Conservation (phyloP, 2,797 vertebrate species). For the Bradypodion pumilum region DNA sequence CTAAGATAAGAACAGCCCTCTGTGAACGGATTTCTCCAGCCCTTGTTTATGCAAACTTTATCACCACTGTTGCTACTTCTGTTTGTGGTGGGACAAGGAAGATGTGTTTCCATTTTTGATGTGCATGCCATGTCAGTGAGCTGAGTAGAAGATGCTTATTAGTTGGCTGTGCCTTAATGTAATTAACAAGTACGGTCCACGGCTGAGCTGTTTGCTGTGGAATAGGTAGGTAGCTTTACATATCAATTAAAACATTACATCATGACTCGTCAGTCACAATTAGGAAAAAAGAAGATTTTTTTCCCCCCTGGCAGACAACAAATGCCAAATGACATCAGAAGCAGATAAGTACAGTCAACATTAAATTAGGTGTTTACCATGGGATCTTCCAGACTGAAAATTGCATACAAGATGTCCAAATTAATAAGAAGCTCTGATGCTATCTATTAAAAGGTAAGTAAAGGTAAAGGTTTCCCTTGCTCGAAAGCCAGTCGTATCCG, state of each 20-base stretch:
- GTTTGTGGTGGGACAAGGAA: constrained; percentile 28
- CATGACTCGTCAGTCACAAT: constrained; percentile 37
- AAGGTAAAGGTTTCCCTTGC: no score
- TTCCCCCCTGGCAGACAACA: background rate
- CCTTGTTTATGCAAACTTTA: constrained; percentile 15
- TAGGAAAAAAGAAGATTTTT: constrained; percentile 25
- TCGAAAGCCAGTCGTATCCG: no score
- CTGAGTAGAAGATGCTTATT: constrained; percentile 34
- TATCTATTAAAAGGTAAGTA: background rate
- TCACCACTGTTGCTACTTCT: constrained; percentile 14
- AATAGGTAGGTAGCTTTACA: constrained; percentile 15
- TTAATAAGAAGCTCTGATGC: background rate
- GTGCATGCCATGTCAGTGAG: constrained; percentile 52
- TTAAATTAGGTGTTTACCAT: background rate
- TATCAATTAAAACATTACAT: constrained; percentile 40
- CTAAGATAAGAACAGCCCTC: background rate
- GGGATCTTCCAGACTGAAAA: constrained; percentile 27
- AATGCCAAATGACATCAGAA: constrained; percentile 14
- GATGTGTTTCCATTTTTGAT: constrained; percentile 4
- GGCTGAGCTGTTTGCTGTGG: constrained; percentile 28
- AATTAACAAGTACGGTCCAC: constrained; percentile 46
- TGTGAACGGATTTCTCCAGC: constrained; percentile 27
- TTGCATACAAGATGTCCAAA: constrained; percentile 20
- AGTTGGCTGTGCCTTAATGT: constrained; percentile 44
- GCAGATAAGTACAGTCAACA: constrained; percentile 34